These are phyloP conservation scores for Butorides virescens DNA, from an alignment of 2,113 vertebrate species.

Conservation along the genomic window DNA sequence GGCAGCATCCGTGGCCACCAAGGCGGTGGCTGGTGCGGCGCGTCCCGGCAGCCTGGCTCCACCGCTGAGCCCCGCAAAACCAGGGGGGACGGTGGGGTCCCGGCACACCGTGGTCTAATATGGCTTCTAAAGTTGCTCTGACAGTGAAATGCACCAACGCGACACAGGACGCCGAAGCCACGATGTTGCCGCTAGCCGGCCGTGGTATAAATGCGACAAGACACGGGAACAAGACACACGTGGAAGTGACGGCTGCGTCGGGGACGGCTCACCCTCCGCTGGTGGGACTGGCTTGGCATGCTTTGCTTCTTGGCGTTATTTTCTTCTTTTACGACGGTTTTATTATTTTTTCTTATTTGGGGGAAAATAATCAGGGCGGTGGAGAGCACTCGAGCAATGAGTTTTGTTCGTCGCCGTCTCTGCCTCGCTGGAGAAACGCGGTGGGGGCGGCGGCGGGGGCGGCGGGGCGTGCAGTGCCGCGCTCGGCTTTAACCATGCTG, in stretches of 20 bases:
- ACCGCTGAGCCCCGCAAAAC: not conserved
- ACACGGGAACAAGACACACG: constrained; percentile 34
- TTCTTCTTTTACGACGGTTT: not conserved
- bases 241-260: not conserved
- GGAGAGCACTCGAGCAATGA: constrained; percentile 7
- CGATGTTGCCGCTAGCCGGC: constrained; percentile 15
- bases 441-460: not conserved
- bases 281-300: constrained; percentile 27
- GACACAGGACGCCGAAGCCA: constrained; percentile 55
- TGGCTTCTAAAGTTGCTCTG: constrained; percentile 79
- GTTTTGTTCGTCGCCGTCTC: not conserved
- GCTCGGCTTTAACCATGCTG: constrained; percentile 79
- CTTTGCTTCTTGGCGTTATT: constrained; percentile 26
- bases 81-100: not conserved
- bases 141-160: constrained; percentile 34
- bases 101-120: constrained; percentile 62
- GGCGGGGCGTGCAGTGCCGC: not conserved
- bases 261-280: not conserved
- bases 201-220: not conserved
- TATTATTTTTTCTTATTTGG: not conserved
- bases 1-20: not conserved
- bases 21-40: not conserved
- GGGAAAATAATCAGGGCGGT: not conserved
- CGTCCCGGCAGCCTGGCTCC: not conserved
- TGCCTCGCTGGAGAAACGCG: not conserved